Percentiles rank a stretch among this genome's conserved stretches.
These are phyloP conservation scores for Malurus alboscapulatus DNA, from an alignment of 2,113 vertebrate species.

Conservation along the genomic window DNA sequence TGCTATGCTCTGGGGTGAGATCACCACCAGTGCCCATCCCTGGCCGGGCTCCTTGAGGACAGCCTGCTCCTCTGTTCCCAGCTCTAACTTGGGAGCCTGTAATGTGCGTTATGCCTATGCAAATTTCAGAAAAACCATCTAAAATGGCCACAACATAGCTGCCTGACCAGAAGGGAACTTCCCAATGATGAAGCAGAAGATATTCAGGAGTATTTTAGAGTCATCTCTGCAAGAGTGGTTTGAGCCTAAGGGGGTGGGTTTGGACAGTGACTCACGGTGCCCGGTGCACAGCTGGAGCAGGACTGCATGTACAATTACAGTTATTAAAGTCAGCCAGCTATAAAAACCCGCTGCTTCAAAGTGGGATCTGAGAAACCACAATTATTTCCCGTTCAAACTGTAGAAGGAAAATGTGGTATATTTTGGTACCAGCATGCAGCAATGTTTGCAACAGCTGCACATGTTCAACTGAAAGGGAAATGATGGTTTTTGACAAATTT, in stretches of 20 bases:
- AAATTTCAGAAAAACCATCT: not conserved
- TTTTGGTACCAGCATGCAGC: not conserved
- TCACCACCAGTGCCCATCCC: accelerated
- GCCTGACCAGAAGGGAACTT: not conserved
- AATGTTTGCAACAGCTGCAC: constrained; percentile 1
- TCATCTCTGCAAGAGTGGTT: not conserved
- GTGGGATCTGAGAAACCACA: constrained; percentile 42
- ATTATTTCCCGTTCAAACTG: constrained; percentile 42
- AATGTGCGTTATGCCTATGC: not conserved
- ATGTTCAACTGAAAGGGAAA: constrained; percentile 13
- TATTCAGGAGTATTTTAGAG: not conserved
- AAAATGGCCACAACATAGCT: not conserved
- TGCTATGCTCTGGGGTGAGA: not conserved
- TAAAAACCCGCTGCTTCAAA: not conserved
- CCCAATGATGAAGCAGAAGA: not conserved
- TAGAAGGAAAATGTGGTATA: not conserved
- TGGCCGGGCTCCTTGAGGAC: not conserved
- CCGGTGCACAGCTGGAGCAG: not conserved
- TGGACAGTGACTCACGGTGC: not conserved
- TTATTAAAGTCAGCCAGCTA: constrained; percentile 20
- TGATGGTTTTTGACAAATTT: not conserved
- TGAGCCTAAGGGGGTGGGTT: not conserved
- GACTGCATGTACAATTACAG: not conserved
- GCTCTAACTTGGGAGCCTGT: not conserved
- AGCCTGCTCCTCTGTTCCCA: not conserved